Conservation (phyloP, 2,888 invertebrate species). For the Syritta pipiens region DNA sequence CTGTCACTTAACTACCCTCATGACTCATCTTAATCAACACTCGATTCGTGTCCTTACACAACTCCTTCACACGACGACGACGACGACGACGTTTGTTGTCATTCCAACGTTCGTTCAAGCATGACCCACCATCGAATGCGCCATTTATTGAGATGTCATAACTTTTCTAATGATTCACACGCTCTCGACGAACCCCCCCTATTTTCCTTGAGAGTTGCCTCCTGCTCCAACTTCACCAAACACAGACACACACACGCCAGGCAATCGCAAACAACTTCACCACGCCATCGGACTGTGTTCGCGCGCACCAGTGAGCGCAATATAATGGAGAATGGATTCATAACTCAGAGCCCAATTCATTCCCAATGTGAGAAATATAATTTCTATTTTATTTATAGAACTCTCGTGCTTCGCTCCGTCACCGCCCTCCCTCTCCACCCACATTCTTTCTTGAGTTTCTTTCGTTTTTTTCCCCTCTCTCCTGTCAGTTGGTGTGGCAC, state of each 20-base stretch:
- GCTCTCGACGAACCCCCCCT: constrained; percentile 58
- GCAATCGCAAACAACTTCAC: constrained; percentile 56
- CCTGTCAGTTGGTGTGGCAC: constrained; percentile 63
- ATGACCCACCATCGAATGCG: constrained; percentile 66
- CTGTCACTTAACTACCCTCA: constrained; percentile 61
- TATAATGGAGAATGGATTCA: constrained; percentile 64
- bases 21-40: constrained; percentile 68
- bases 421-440: not conserved
- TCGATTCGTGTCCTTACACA: constrained; percentile 49
- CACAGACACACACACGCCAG: constrained; percentile 19
- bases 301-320: constrained; percentile 62
- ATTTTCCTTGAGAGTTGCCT: not conserved
- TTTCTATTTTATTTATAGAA: constrained; percentile 68
- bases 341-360: constrained; percentile 65
- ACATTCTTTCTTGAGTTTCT: constrained; percentile 29
- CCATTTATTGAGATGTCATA: constrained; percentile 69
- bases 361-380: constrained; percentile 67
- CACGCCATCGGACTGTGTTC: constrained; percentile 47
- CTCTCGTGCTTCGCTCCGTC: not conserved
- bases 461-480: no score
- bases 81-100: constrained; percentile 36
- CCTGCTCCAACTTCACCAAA: constrained; percentile 9
- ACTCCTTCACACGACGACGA: not conserved
- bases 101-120: constrained; percentile 23
- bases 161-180: constrained; percentile 69